A percentile compares a stretch with the other conserved stretches of the same genome.
Evolutionary conservation across 2,113 vertebrate genomes (phyloP).

Genomic region (Condylura cristata): DNA sequence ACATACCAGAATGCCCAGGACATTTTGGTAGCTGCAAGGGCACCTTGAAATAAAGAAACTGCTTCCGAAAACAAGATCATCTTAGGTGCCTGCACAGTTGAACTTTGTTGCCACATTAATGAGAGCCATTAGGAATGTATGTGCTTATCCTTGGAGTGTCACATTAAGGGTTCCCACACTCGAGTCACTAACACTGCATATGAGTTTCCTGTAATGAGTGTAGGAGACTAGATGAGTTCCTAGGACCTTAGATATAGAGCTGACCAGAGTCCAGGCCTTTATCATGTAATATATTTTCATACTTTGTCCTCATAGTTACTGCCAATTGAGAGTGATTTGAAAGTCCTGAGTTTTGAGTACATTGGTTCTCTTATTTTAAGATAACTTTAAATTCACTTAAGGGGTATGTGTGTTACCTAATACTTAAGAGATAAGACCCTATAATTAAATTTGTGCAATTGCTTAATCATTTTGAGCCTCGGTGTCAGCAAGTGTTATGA

Average conservation of each 20-base stretch:
- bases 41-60: background rate
- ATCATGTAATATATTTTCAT: background rate
- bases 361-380: background rate
- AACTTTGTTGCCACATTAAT: background rate
- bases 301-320: background rate
- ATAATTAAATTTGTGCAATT: background rate
- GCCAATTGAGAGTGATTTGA: background rate
- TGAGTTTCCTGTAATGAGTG: background rate
- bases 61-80: background rate
- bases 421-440: background rate
- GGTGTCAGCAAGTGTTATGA: background rate
- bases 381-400: background rate
- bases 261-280: slow-evolving; percentile 29
- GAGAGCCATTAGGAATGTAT: background rate
- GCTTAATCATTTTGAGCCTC: background rate
- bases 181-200: background rate
- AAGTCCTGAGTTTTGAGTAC: background rate
- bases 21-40: background rate
- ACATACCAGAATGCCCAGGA: background rate
- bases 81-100: background rate
- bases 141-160: background rate
- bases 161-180: background rate
- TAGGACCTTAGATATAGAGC: background rate
- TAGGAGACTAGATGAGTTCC: slow-evolving; percentile 6
- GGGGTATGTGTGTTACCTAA: background rate